Evolutionary conservation across 2,113 vertebrate genomes (phyloP), one percentile per base, ranked within the genome.

Genomic region (Thamnophis sirtalis): DNA sequence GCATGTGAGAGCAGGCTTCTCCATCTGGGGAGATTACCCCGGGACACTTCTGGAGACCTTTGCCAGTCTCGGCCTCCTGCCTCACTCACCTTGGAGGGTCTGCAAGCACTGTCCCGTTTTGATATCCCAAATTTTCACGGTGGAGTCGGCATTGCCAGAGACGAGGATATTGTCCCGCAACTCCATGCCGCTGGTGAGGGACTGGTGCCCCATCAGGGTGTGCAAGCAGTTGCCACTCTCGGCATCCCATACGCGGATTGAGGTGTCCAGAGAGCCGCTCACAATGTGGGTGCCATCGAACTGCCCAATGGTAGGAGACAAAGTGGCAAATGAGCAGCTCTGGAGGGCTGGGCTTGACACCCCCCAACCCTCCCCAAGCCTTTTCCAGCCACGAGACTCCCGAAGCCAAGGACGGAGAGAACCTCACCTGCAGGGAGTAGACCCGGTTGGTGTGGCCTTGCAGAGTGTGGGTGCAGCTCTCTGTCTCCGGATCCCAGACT

Each of bases 121-220:
- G 92, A 97, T 97, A 92, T 97, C 97, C 97, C 97, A 97, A 93
- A 97, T 97, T 87, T 97, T 97, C 94, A 97, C 97, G 0, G 97
- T 97, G 91, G 97, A 97, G 92, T 97, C 97, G 0, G 97, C 97
- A 0, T 97, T 97, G 68, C 97, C 97, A 0, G 97, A 97, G 1
- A 97, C 97, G 0, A 97, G 95, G 87, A 97, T 97, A 88, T 97
- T 97, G 94, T 97, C 97, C 0, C 96, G 94, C 22, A 97, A 50
- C 91, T 97, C 97, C 97, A 97, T 97, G 4, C 97, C 97, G 0
- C 97, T 97, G 0, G 96, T 97, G 28, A 97, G 95, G 0, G 96
- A 97, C 93, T 97, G 97, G 91, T 97, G 97, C 0, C 97, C 97
- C 95, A 96, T 96, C 1, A 97, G 95, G 0, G 97, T 97, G 93